Evolutionary conservation across 1,140 invertebrate species (phyloP).

Genomic region (Holcopasites calliopsidis): DNA sequence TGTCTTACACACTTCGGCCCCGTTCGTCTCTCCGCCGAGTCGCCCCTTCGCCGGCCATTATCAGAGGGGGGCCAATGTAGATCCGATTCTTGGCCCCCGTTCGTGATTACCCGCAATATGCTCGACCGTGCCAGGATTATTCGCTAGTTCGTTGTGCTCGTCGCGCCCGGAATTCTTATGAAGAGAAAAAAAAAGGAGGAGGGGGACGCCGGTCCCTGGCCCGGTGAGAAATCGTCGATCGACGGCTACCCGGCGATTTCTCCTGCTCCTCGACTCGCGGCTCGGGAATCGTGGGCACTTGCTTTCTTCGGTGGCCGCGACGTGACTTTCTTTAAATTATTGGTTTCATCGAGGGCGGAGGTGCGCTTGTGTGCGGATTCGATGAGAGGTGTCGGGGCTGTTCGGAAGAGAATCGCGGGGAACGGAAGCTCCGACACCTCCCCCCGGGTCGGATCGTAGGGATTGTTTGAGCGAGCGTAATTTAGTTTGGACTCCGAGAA

Average conservation of each 20-base stretch:
- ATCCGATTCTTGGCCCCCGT: constrained; percentile 38
- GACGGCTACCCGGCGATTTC: background rate
- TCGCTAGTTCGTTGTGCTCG: constrained; percentile 4
- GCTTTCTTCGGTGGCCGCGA: too few species aligned
- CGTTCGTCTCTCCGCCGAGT: constrained; percentile 23
- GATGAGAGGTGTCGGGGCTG: constrained; percentile 4
- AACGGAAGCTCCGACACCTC: background rate
- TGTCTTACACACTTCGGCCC: constrained; percentile 24
- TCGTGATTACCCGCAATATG: constrained; percentile 19
- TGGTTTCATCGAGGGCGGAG: background rate
- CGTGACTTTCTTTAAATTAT: constrained; percentile 31
- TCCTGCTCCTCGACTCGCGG: background rate
- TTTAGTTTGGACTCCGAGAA: background rate
- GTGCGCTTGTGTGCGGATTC: background rate
- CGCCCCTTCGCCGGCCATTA: constrained; percentile 39
- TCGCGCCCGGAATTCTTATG: constrained; percentile 31
- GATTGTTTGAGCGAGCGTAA: background rate
- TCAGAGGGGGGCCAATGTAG: constrained; percentile 35
- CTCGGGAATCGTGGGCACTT: background rate
- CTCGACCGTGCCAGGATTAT: background rate
- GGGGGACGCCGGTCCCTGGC: background rate
- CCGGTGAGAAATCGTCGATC: constrained; percentile 18
- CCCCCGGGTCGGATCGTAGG: background rate
- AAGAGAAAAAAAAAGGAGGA: background rate
- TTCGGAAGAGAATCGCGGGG: background rate